Base-by-base conservation (phyloP, 2,797 vertebrate genomes). In the Poecilia velifera region DNA sequence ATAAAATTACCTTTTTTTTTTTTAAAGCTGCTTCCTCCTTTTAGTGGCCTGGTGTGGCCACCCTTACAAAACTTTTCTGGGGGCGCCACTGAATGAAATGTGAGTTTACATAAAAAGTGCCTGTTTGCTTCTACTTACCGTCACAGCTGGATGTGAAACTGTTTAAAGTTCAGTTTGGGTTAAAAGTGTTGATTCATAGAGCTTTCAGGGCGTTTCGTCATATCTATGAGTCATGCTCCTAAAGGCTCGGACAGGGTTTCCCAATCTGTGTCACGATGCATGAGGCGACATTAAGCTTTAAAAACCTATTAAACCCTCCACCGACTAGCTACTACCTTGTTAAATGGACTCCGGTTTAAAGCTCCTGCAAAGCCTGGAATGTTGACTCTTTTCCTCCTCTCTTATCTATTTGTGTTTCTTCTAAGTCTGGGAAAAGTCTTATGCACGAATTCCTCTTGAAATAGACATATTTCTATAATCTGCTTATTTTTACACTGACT, bases 361-460 rank as follows among this genome's bases (percentile, higher is more conserved):
- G 84, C 73, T 73, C 78, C 77, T 86, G 73, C 46, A 57, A 68
- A 59, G 89, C 78, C 87, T 87, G 93, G 92, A 90, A 93, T 92
- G 90, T 83, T 76, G 80, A 87, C 88, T 88, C 6, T 39, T 85
- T 59, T 78, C 5, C 22, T 3, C 14, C 49, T 41, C 41, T 46
- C n/a, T 62, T 73, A 43, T 79, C 57, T 88, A 84, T 90, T 88
- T 86, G 90, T 85, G 76, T 90, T 91, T 89, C 81, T 70, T 57
- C 18, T 46, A n/a, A 66, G 80, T 87, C 89, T 92, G 91, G 93
- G 84, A 92, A 89, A 86, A 75, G 55, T 84, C 86, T 78, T 57
- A 45, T 45, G 72, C 31, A 83, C 47, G 41, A 89, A 91, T 91
- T 89, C 88, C 83, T 90, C 89, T 77, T 82, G 78, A 91, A 91